phyloP scores from a whole-genome alignment of 2,113 vertebrate species.

The Polyodon spathula region DNA sequence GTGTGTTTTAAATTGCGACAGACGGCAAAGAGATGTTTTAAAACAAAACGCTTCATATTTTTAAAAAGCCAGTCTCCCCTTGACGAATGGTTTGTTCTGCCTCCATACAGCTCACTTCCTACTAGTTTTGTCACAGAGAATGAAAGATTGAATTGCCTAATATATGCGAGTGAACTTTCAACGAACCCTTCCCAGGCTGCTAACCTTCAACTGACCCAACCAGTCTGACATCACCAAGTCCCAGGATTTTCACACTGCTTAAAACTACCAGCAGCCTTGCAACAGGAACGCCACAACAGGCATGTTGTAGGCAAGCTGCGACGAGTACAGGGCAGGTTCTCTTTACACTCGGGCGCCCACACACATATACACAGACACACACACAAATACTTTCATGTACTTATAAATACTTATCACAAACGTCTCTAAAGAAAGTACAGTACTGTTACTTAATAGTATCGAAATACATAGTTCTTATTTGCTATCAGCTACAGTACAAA shows the following conservation, averaged over 20 bases:
- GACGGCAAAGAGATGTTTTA: slow-evolving; percentile 16
- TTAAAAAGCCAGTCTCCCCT: too few species aligned
- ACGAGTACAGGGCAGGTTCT: background rate
- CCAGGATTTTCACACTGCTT: slow-evolving; percentile 72
- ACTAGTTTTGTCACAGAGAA: slow-evolving; percentile 89
- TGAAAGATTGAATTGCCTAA: slow-evolving; percentile 98
- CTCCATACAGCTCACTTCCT: slow-evolving; percentile 84
- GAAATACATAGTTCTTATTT: too few species aligned
- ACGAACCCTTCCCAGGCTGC: slow-evolving; percentile 95
- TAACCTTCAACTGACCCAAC: slow-evolving; percentile 99
- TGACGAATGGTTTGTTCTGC: slow-evolving; percentile 73
- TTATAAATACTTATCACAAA: too few species aligned
- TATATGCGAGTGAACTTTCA: slow-evolving; percentile 98
- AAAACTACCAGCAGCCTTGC: slow-evolving; percentile 58
- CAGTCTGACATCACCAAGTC: slow-evolving; percentile 87
- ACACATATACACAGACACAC: too few species aligned
- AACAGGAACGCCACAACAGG: slow-evolving; percentile 15
- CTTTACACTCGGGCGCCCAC: too few species aligned
- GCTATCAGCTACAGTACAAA: too few species aligned
- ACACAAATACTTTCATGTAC: too few species aligned
- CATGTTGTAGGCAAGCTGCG: background rate
- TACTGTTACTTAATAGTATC: too few species aligned
- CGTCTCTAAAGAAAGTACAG: background rate
- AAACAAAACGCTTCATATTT: slow-evolving; percentile 30
- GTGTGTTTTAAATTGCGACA: slow-evolving; percentile 19